These are phyloP conservation scores for Biston betularia DNA, from an alignment of 2,888 invertebrate species.

Conservation along the genomic window DNA sequence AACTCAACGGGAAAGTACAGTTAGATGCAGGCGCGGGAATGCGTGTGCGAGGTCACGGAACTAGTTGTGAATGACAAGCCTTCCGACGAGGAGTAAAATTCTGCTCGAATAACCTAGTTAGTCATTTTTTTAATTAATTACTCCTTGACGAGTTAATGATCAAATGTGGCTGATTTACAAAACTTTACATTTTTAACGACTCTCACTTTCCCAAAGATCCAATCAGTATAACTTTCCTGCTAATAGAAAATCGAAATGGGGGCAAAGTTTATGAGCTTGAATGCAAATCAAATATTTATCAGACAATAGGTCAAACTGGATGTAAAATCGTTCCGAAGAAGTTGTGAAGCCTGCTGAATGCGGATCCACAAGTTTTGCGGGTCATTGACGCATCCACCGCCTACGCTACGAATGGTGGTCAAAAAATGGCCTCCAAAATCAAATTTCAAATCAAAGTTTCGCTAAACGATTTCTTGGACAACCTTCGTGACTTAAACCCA, in stretches of 20 bases:
- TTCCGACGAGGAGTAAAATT: constrained; percentile 76
- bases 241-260: constrained; percentile 39
- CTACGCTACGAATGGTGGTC: constrained; percentile 73
- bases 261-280: constrained; percentile 10
- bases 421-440: constrained; percentile 57
- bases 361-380: constrained; percentile 83
- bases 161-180: constrained; percentile 24
- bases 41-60: constrained; percentile 87
- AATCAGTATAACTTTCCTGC: constrained; percentile 39
- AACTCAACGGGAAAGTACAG: constrained; percentile 86
- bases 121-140: constrained; percentile 34
- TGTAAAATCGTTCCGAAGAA: constrained; percentile 61
- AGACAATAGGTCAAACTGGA: constrained; percentile 59
- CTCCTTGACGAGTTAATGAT: constrained; percentile 8
- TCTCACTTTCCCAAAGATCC: constrained; percentile 19
- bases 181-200: constrained; percentile 37
- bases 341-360: constrained; percentile 76
- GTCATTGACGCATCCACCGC: constrained; percentile 84
- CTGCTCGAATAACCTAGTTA: constrained; percentile 67
- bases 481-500: constrained; percentile 45
- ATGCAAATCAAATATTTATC: constrained; percentile 44
- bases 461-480: constrained; percentile 37
- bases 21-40: constrained; percentile 86
- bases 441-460: constrained; percentile 34
- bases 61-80: constrained; percentile 85